phyloP scores from a whole-genome alignment of 2,797 vertebrate species.

The Furcifer pardalis region DNA sequence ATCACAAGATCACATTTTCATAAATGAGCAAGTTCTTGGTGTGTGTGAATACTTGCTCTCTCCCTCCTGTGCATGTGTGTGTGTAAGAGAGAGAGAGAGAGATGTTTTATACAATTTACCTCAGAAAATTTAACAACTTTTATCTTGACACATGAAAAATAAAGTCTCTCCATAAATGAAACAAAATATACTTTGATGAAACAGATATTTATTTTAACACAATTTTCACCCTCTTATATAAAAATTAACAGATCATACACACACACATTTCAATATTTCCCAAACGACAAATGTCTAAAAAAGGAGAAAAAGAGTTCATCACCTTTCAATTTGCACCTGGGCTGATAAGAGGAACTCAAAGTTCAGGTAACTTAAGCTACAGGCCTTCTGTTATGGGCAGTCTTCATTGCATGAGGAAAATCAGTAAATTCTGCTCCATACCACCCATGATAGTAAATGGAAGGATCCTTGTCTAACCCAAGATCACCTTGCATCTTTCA shows the following conservation, averaged over 20 bases:
- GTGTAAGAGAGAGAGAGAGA: background rate
- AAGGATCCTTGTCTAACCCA: constrained; percentile 26
- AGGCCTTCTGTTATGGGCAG: constrained; percentile 17
- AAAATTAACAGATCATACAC: background rate
- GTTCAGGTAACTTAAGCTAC: constrained; percentile 54
- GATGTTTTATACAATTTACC: background rate
- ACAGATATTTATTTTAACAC: background rate
- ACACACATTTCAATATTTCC: constrained; percentile 15
- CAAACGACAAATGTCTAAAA: too few relatives aligned
- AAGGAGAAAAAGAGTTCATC: constrained; percentile 10
- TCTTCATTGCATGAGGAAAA: constrained; percentile 45
- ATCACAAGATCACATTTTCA: background rate
- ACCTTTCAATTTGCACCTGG: constrained; percentile 48
- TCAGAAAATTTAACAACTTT: background rate
- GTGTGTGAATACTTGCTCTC: too few relatives aligned
- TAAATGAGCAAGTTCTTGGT: background rate
- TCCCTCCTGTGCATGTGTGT: background rate
- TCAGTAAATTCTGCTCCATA: constrained; percentile 40
- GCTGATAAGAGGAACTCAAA: constrained; percentile 51
- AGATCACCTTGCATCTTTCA: constrained; percentile 62
- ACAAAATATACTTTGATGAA: constrained; percentile 12
- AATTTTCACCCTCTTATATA: constrained; percentile 2
- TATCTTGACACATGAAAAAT: background rate
- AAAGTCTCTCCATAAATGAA: background rate
- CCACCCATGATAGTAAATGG: constrained; percentile 42